Evolutionary conservation across 2,797 vertebrate genomes (phyloP).

Genomic region (Xerus rutilus): DNA sequence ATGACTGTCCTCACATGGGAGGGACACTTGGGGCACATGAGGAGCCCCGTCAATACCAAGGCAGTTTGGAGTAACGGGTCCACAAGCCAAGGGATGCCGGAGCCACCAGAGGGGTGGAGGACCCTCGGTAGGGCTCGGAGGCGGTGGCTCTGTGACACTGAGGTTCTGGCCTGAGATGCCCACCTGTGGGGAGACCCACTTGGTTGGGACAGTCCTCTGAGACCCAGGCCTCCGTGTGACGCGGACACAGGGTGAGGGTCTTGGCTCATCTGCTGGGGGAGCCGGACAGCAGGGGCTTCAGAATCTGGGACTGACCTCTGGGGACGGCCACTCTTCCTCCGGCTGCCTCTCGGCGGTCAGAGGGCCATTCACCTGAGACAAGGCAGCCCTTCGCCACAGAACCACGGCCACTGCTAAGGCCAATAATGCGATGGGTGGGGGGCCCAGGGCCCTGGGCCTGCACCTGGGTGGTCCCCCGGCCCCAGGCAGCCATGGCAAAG

Average conservation of each 20-base stretch:
- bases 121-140: no score
- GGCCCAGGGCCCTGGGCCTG: background rate
- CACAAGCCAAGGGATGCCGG: background rate
- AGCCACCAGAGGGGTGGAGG: background rate
- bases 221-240: no score
- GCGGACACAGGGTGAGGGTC: background rate
- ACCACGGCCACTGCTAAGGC: background rate
- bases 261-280: background rate
- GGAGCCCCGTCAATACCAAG: accelerated
- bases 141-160: background rate
- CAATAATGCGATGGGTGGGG: background rate
- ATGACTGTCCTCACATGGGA: background rate
- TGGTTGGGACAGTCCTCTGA: no score
- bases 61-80: background rate
- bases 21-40: background rate
- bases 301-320: background rate
- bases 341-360: background rate
- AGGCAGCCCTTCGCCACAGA: no score
- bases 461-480: no score
- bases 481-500: background rate
- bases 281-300: background rate
- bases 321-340: background rate
- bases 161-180: background rate
- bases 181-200: no score
- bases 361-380: background rate